A percentile compares a stretch with the other conserved stretches of the same genome.
These are phyloP conservation scores for Telmatochromis sp. DNA, from an alignment of 2,113 vertebrate genomes.

Conservation along the genomic window DNA sequence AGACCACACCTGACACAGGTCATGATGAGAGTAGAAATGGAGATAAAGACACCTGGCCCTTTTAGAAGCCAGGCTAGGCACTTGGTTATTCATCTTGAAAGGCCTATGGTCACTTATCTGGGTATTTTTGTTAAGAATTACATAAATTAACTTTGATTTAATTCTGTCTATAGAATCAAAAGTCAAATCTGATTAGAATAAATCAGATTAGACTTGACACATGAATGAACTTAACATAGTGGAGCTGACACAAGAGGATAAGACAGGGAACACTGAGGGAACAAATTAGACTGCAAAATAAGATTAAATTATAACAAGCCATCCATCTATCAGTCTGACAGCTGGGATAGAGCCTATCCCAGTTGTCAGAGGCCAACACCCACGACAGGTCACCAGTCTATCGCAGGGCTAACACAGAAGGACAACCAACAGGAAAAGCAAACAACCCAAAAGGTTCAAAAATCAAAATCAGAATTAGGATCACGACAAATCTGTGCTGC, in stretches of 20 bases:
- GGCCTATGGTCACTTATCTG: not conserved
- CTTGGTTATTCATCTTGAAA: not conserved
- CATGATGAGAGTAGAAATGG: not conserved
- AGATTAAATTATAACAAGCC: not conserved
- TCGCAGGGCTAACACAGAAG: not conserved
- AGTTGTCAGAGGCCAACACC: not conserved
- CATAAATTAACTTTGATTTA: not conserved
- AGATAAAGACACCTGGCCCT: not conserved
- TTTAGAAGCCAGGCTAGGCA: not conserved
- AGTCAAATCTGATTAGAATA: not conserved
- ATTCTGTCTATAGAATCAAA: not conserved
- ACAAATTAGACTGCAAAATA: not conserved
- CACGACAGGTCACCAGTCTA: not conserved
- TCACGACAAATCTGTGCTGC: not conserved
- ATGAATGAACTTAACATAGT: not conserved
- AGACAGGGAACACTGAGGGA: not conserved
- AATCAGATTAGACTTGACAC: not conserved
- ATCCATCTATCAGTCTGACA: not conserved
- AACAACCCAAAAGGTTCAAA: not conserved
- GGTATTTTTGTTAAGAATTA: not conserved
- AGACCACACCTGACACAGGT: not conserved
- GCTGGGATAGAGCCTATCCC: not conserved
- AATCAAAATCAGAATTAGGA: not conserved
- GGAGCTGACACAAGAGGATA: not conserved
- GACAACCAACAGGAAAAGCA: not conserved